Conservation (phyloP, 2,888 invertebrate genomes). For the Polydrusus tereticollis region DNA sequence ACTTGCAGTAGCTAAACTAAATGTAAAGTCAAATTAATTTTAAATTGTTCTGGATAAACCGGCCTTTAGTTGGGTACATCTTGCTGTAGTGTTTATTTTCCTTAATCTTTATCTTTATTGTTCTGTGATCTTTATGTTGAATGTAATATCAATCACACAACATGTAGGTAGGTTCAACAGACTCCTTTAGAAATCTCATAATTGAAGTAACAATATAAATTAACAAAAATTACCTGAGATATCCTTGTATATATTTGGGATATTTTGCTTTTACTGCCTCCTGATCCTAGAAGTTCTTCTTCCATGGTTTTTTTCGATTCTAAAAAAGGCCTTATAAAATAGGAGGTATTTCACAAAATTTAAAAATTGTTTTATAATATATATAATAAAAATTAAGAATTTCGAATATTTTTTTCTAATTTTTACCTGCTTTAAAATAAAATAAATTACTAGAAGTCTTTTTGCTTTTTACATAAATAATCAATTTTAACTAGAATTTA, state of each 20-base stretch:
- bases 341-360: neutral
- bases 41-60: too few relatives aligned
- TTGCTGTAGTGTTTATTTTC: too few relatives aligned
- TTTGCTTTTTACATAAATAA: conserved; percentile 49
- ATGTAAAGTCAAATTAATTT: too few relatives aligned
- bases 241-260: conserved; percentile 77
- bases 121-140: too few relatives aligned
- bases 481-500: conserved; percentile 22
- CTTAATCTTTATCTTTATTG: too few relatives aligned
- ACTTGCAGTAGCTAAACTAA: too few relatives aligned
- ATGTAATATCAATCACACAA: too few relatives aligned
- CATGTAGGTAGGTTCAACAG: neutral
- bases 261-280: conserved; percentile 73
- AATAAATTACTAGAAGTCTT: conserved; percentile 12
- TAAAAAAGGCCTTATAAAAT: too few relatives aligned
- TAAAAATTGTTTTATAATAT: neutral
- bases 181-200: neutral
- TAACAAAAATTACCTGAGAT: conserved; percentile 72
- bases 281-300: conserved; percentile 72
- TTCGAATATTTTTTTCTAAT: conserved; percentile 57
- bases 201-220: neutral
- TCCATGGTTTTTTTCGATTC: conserved; percentile 74
- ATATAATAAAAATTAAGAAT: too few relatives aligned
- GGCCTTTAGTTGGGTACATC: too few relatives aligned
- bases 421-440: conserved; percentile 2